Evolutionary conservation across 2,113 vertebrate species (phyloP).

Genomic region (Gnathonemus echidnorhynchus): DNA sequence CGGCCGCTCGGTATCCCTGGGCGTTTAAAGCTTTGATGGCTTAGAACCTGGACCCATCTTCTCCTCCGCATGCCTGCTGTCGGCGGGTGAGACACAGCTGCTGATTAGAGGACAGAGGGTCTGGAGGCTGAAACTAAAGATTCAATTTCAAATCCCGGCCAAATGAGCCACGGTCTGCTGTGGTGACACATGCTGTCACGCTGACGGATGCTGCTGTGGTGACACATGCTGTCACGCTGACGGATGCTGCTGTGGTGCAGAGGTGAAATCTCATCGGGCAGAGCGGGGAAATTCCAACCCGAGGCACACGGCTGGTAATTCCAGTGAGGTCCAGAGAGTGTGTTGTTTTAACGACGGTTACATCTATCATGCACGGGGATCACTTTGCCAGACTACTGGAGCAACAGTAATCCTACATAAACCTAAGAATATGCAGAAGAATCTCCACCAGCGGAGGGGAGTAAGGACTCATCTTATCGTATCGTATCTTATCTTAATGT

Average conservation of each 20-base stretch:
- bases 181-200: conserved; percentile 18
- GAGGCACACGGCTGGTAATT: neutral
- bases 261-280: conserved; percentile 39
- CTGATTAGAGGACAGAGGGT: conserved; percentile 22
- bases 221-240: conserved; percentile 23
- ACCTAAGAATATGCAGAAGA: neutral
- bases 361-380: neutral
- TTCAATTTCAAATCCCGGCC: neutral
- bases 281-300: conserved; percentile 22
- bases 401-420: neutral
- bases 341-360: neutral
- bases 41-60: neutral
- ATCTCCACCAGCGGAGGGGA: neutral
- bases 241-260: conserved; percentile 29
- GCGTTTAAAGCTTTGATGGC: neutral
- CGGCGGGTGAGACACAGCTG: neutral
- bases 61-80: neutral
- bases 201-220: conserved; percentile 30
- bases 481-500: neutral
- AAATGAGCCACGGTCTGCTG: neutral
- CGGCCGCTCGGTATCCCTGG: neutral
- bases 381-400: neutral
- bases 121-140: conserved; percentile 25
- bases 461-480: neutral
- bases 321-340: neutral